Evolutionary conservation across 2,113 vertebrate species (phyloP).

Genomic region (Actenoides hombroni): DNA sequence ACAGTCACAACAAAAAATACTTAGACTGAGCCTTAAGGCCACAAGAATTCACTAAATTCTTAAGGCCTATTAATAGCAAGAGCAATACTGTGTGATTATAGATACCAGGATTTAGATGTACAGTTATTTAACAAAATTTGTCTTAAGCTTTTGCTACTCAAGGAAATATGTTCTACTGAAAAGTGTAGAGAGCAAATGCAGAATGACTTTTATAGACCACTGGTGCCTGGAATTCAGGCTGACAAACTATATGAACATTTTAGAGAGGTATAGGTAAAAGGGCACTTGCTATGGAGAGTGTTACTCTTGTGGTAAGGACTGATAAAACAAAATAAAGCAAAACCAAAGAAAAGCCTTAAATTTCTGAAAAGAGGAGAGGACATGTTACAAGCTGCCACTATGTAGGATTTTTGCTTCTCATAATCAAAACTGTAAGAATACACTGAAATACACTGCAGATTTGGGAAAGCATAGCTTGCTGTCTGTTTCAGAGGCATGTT

Average conservation of each 20-base stretch:
- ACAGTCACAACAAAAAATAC: neutral
- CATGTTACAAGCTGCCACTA: neutral
- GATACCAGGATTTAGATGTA: neutral
- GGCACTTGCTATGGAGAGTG: neutral
- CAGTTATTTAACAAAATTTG: neutral
- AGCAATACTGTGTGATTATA: neutral
- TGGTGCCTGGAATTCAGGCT: neutral
- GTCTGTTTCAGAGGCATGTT: neutral
- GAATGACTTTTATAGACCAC: neutral
- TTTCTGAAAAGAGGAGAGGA: neutral
- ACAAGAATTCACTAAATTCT: neutral
- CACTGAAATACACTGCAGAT: neutral
- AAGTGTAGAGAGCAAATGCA: neutral
- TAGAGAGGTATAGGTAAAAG: neutral
- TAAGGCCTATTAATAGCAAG: neutral
- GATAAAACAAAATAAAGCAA: neutral
- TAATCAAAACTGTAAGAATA: neutral
- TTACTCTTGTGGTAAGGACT: accelerated
- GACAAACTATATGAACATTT: neutral
- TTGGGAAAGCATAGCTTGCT: neutral
- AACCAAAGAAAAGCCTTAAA: neutral
- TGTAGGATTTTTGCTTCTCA: neutral
- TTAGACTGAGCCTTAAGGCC: neutral
- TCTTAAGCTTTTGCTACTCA: neutral
- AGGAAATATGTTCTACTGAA: neutral